phyloP scores from a whole-genome alignment of 2,113 vertebrate species.

The Cynoglossus semilaevis region DNA sequence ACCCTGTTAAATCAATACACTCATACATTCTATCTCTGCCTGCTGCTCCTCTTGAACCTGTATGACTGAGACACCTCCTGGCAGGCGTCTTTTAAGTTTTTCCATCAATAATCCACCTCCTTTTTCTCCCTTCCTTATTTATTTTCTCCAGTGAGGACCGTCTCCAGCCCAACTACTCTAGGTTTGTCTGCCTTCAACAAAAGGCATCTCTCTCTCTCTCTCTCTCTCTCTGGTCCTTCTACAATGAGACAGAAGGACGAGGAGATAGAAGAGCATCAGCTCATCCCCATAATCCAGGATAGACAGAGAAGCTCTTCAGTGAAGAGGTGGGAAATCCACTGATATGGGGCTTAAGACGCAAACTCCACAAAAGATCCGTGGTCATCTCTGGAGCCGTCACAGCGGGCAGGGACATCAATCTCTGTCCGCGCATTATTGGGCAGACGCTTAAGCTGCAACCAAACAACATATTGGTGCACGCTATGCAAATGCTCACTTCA shows the following conservation, averaged over 20 bases:
- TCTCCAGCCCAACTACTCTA: constrained; percentile 48
- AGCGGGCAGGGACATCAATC: constrained; percentile 48
- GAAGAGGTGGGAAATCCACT: constrained; percentile 72
- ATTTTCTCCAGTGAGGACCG: constrained; percentile 18
- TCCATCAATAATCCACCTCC: constrained; percentile 47
- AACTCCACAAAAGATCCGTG: constrained; percentile 57
- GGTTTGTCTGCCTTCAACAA: constrained; percentile 60
- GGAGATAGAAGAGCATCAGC: constrained; percentile 59
- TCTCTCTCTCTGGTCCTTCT: constrained; percentile 57
- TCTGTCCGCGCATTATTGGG: constrained; percentile 21
- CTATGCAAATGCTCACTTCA: constrained; percentile 16
- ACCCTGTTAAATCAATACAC: constrained; percentile 63
- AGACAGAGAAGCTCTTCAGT: constrained; percentile 67
- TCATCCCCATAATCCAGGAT: constrained; percentile 75
- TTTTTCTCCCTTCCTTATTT: constrained; percentile 42
- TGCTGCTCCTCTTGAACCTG: background rate
- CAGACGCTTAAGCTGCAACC: constrained; percentile 14
- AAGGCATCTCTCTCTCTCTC: constrained; percentile 64
- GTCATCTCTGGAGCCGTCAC: constrained; percentile 47
- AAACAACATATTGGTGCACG: constrained; percentile 5
- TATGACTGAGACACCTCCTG: constrained; percentile 20
- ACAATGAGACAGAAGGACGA: constrained; percentile 51
- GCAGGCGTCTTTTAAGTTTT: constrained; percentile 31
- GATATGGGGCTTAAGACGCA: constrained; percentile 69
- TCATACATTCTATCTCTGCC: constrained; percentile 34